phyloP scores from a whole-genome alignment of 2,888 invertebrate genomes.

The Nasonia oneida region DNA sequence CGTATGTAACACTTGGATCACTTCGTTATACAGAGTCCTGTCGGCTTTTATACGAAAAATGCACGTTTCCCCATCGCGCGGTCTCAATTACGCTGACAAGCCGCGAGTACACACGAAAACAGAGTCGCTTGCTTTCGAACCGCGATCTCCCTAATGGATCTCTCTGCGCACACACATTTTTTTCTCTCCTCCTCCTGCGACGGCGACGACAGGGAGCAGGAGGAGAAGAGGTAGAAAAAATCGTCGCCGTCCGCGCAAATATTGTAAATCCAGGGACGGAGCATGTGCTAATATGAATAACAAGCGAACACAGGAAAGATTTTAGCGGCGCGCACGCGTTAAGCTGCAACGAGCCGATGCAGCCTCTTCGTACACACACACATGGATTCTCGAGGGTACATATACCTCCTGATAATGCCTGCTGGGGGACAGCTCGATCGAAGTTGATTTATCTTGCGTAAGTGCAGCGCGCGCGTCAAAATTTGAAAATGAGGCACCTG shows the following conservation, averaged over 20 bases:
- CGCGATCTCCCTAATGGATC: constrained; percentile 33
- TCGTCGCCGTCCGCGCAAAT: constrained; percentile 63
- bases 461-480: background rate
- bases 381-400: constrained; percentile 9
- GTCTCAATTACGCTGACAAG: constrained; percentile 15
- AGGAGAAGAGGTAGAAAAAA: constrained; percentile 7
- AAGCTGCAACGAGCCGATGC: constrained; percentile 29
- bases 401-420: background rate
- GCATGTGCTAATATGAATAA: constrained; percentile 76
- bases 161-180: background rate
- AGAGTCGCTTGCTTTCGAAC: background rate
- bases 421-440: background rate
- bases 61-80: background rate
- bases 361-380: background rate
- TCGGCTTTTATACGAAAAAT: background rate
- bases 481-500: background rate
- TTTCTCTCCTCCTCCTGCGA: background rate
- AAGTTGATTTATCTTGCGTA: constrained; percentile 15
- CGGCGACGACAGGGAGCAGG: background rate
- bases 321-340: constrained; percentile 67
- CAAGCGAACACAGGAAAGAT: constrained; percentile 76
- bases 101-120: background rate
- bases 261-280: constrained; percentile 67
- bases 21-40: background rate
- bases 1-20: constrained; percentile 4